phyloP scores from a whole-genome alignment of 64 coral and sea anemone genomes.

The Montipora sp. region DNA sequence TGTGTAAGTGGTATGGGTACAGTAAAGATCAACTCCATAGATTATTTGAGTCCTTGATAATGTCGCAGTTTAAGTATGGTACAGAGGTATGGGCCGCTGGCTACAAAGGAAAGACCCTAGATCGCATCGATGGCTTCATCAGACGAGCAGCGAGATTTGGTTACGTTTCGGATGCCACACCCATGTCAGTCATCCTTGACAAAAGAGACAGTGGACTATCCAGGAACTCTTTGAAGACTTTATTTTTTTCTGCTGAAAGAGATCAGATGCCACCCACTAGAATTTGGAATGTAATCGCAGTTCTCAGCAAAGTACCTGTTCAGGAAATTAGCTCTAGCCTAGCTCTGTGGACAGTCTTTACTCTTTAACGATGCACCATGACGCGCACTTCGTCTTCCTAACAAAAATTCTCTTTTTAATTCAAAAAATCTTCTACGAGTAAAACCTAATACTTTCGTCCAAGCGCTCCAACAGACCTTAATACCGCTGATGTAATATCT shows the following conservation, averaged over 20 bases:
- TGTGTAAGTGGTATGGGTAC: too few species aligned
- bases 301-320: constrained; percentile 43
- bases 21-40: too few species aligned
- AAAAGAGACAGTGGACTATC: too few species aligned
- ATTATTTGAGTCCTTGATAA: too few species aligned
- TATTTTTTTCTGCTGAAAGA: background rate
- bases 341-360: background rate
- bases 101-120: too few species aligned
- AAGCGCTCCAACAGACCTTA: constrained; percentile 15
- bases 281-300: constrained; percentile 33
- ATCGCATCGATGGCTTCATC: too few species aligned
- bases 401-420: constrained; percentile 4
- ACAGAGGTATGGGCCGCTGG: too few species aligned
- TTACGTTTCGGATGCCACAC: too few species aligned
- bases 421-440: constrained; percentile 12
- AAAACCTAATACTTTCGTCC: constrained; percentile 24
- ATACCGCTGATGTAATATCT: constrained; percentile 5
- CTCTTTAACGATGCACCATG: constrained; percentile 13
- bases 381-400: background rate
- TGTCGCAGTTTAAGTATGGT: too few species aligned
- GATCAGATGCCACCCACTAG: background rate
- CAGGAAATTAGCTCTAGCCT: background rate
- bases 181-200: too few species aligned
- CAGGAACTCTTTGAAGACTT: too few species aligned
- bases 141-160: too few species aligned